Evolutionary conservation across 2,797 vertebrate species (phyloP), one percentile per base, ranked within the genome.

Genomic region (Otolemur crassicaudatus): DNA sequence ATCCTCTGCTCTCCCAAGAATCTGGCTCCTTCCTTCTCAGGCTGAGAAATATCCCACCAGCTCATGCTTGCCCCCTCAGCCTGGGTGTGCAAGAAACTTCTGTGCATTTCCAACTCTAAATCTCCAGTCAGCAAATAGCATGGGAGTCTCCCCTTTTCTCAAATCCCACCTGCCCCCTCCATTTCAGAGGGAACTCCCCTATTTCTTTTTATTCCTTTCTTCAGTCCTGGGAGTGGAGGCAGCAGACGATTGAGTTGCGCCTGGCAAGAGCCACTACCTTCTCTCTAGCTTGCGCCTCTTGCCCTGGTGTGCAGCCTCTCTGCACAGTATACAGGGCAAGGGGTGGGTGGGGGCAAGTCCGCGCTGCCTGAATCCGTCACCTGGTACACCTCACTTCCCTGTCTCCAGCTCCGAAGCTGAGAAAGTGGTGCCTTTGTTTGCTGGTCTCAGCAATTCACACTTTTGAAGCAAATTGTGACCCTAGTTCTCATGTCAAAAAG

Each of bases 191-290:
- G 56, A 23, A 4, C 11, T 43, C 19, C 2, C 23, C 7, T 53
- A 2, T 53, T 86, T 53, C 75, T 70, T 27, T 37, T 58, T 12
- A 3, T 8, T 63, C 81, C 22, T 20, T 49, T 31, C 23, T 75
- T 22, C 22, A 58, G 19, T 37, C 37, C 25, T n/a, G 49, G 31
- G 9, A 13, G 12, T 3, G 12, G 9, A 60, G 25, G 25, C 16
- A 34, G 23, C 2, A 27, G 17, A 31, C 0, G 2, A 17, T 23
- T 29, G 65, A 63, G 76, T 43, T 6, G 17, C 37, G 12, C 8
- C 60, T 29, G 4, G 0, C 85, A 22, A 34, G 25, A 23, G 8
- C 37, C 63, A 9, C 20, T 60, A 16, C 20, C 86, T 83, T 31
- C 43, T 27, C 7, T 34, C 34, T 34, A 23, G 20, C 16, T 7